A percentile compares a stretch with the other conserved stretches of the same genome.
Conservation (phyloP, 2,888 invertebrate genomes). For the Deroplatys truncata region DNA sequence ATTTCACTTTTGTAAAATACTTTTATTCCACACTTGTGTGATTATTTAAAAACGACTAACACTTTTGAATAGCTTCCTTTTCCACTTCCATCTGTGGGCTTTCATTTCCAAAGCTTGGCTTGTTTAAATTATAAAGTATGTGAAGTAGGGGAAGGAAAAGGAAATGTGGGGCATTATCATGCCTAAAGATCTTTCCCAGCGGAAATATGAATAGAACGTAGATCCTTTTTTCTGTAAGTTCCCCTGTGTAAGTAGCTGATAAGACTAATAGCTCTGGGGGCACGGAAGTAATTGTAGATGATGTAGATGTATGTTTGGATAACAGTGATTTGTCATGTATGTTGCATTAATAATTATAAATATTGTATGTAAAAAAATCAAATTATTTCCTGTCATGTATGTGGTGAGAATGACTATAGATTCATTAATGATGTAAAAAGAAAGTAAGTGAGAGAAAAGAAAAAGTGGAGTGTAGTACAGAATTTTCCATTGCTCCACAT, state of each 20-base stretch:
- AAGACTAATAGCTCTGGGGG: constrained; percentile 8
- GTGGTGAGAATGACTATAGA: neutral
- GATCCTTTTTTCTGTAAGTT: neutral
- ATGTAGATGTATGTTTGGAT: constrained; percentile 12
- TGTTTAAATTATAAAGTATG: neutral
- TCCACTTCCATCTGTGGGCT: neutral
- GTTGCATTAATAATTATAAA: constrained; percentile 11
- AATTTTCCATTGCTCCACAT: neutral
- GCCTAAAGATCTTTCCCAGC: neutral
- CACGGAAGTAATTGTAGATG: neutral
- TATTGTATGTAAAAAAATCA: neutral
- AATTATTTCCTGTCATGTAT: neutral
- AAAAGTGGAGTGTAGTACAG: neutral
- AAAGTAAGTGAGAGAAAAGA: neutral
- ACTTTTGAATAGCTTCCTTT: neutral
- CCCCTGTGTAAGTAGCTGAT: neutral
- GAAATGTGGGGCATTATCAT: neutral
- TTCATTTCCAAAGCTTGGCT: neutral
- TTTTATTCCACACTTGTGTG: too few species aligned
- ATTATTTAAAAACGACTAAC: too few species aligned
- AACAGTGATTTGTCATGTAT: constrained; percentile 12
- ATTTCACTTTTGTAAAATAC: neutral
- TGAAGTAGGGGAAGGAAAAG: neutral
- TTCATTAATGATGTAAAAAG: neutral
- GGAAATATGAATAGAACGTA: neutral